phyloP scores from a whole-genome alignment of 2,797 vertebrate genomes.

The Sebastolobus alascanus region DNA sequence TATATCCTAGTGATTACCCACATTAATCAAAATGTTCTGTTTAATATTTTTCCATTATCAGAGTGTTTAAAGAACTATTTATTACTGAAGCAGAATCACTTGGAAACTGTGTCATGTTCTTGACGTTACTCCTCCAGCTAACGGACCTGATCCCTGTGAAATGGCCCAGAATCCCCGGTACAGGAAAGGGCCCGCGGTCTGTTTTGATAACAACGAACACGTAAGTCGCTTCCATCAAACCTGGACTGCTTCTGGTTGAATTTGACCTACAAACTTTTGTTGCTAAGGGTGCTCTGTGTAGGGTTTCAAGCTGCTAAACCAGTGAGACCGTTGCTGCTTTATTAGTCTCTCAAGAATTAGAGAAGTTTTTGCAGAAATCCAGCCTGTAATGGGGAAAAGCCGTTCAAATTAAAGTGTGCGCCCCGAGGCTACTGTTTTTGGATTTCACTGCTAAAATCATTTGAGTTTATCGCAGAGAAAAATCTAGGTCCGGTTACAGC shows the following conservation, averaged over 20 bases:
- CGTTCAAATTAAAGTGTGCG: conserved; percentile 22
- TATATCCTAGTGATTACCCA: not conserved
- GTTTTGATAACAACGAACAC: conserved; percentile 91
- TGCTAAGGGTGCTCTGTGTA: conserved; percentile 2
- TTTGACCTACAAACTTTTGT: not conserved
- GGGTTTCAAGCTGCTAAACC: conserved; percentile 27
- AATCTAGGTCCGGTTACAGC: not conserved
- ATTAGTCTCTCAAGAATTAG: conserved; percentile 19
- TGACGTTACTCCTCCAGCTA: conserved; percentile 86
- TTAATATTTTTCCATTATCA: not conserved
- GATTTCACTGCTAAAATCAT: conserved; percentile 29
- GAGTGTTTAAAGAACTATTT: not conserved
- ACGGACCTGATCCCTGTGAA: conserved; percentile 92
- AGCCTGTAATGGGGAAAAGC: conserved; percentile 24
- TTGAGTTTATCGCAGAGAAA: conserved; percentile 1
- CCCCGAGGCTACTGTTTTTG: conserved; percentile 31
- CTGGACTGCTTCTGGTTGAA: not conserved
- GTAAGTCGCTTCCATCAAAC: conserved; percentile 84
- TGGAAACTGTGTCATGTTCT: conserved; percentile 64
- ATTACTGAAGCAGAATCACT: not conserved
- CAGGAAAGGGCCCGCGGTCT: conserved; percentile 91
- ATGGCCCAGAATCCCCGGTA: conserved; percentile 92
- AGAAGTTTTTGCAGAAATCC: conserved; percentile 31
- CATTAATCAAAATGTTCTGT: not conserved
- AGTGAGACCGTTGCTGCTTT: conserved; percentile 18